These are phyloP conservation scores for Lordiphosa stackelbergi DNA, from an alignment of 1,140 invertebrate genomes.

Conservation along the genomic window DNA sequence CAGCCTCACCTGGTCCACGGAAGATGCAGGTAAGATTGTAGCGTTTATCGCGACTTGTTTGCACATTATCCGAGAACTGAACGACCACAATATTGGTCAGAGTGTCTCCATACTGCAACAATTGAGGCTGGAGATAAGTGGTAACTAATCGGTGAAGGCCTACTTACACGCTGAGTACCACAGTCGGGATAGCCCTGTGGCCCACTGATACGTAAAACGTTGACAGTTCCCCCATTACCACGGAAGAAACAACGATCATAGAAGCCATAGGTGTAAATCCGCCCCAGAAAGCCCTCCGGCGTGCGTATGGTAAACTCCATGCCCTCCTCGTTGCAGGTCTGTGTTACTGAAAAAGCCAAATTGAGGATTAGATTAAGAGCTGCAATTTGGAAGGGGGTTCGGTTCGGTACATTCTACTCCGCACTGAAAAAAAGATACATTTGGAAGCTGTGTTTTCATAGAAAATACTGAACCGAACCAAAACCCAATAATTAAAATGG, in stretches of 20 bases:
- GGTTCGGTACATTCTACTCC: too few relatives aligned
- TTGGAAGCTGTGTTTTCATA: too few relatives aligned
- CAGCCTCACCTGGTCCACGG: slow-evolving; percentile 92
- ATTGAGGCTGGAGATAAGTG: not conserved
- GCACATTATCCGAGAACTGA: slow-evolving; percentile 94
- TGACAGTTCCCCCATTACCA: slow-evolving; percentile 90
- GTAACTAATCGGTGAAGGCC: not conserved
- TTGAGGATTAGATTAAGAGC: slow-evolving; percentile 19
- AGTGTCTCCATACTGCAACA: slow-evolving; percentile 88
- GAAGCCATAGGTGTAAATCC: slow-evolving; percentile 94
- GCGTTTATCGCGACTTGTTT: slow-evolving; percentile 92
- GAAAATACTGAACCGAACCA: too few relatives aligned
- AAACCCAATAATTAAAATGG: too few relatives aligned
- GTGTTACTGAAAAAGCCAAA: slow-evolving; percentile 83
- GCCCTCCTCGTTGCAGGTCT: slow-evolving; percentile 93
- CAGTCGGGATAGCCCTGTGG: slow-evolving; percentile 94
- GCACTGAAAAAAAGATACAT: too few relatives aligned
- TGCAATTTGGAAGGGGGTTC: too few relatives aligned
- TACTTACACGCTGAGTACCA: slow-evolving; percentile 87
- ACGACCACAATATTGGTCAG: slow-evolving; percentile 96
- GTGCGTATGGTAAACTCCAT: slow-evolving; percentile 94
- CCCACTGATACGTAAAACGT: slow-evolving; percentile 90
- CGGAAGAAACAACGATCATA: slow-evolving; percentile 94
- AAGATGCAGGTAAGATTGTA: slow-evolving; percentile 95
- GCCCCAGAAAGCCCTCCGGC: slow-evolving; percentile 90